Evolutionary conservation across 1,140 invertebrate genomes (phyloP).

Genomic region (Laodelphax striatellus): DNA sequence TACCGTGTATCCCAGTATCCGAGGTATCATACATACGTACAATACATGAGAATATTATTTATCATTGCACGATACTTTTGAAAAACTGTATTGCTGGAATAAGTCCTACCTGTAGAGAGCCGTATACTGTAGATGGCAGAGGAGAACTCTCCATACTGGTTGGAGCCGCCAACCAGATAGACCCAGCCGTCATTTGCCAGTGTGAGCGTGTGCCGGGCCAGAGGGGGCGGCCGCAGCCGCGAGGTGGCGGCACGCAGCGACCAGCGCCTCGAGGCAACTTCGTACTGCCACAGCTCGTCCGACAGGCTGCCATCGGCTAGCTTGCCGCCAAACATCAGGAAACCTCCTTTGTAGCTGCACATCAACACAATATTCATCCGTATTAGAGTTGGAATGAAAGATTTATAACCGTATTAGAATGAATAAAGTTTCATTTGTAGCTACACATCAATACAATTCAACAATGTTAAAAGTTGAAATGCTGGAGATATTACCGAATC

Average conservation of each 20-base stretch:
- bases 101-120: constrained; percentile 27
- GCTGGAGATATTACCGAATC: no score
- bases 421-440: no score
- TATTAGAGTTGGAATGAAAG: no score
- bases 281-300: constrained; percentile 82
- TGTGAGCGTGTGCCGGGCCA: constrained; percentile 79
- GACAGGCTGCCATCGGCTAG: constrained; percentile 64
- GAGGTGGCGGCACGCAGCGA: constrained; percentile 56
- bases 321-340: constrained; percentile 85
- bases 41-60: no score
- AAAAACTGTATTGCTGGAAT: no score
- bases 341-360: constrained; percentile 43
- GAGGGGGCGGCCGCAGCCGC: constrained; percentile 50
- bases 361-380: no score
- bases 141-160: constrained; percentile 66
- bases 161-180: constrained; percentile 85
- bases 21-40: no score
- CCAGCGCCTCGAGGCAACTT: constrained; percentile 59
- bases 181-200: constrained; percentile 51
- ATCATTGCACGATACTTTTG: no score
- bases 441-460: no score
- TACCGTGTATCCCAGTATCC: no score
- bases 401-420: no score
- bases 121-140: constrained; percentile 50
- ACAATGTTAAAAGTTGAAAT: no score